Evolutionary conservation across 2,797 vertebrate genomes (phyloP).

Genomic region (Parambassis ranga): DNA sequence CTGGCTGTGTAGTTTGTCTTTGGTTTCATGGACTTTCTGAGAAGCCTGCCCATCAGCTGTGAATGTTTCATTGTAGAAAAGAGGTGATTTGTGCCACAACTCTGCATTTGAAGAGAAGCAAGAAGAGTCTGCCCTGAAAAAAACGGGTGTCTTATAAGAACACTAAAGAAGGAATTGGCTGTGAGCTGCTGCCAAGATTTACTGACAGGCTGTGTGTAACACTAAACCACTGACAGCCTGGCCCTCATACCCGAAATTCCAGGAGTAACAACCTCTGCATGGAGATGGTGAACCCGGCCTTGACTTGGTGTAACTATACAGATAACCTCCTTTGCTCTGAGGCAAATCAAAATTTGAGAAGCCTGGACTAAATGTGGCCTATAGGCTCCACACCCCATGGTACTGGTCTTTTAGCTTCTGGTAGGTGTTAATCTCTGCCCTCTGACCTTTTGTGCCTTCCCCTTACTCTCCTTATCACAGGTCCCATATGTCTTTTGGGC

Average conservation of each 20-base stretch:
- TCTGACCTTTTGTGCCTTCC: conserved; percentile 38
- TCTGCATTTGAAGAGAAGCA: conserved; percentile 13
- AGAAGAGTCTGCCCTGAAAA: conserved; percentile 18
- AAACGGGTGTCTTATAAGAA: conserved; percentile 25
- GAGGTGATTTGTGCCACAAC: neutral
- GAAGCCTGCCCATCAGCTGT: neutral
- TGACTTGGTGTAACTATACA: conserved; percentile 50
- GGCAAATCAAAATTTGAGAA: conserved; percentile 62
- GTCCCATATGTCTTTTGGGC: conserved; percentile 41
- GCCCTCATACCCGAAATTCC: conserved; percentile 71
- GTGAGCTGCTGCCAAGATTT: conserved; percentile 39
- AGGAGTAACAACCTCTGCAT: conserved; percentile 56
- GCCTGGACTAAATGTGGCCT: conserved; percentile 55
- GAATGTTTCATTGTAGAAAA: neutral
- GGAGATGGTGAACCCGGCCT: conserved; percentile 69
- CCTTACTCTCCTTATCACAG: neutral
- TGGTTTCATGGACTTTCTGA: conserved; percentile 19
- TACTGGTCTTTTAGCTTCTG: conserved; percentile 20
- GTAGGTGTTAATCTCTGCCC: conserved; percentile 47
- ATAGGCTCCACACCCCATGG: conserved; percentile 28
- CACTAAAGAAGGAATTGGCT: conserved; percentile 35
- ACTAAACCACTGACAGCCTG: conserved; percentile 60
- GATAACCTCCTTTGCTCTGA: conserved; percentile 24
- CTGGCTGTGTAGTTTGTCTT: conserved; percentile 15
- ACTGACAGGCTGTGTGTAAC: conserved; percentile 62